Evolutionary conservation across 2,888 invertebrate species (phyloP).

Genomic region (Operophtera brumata): DNA sequence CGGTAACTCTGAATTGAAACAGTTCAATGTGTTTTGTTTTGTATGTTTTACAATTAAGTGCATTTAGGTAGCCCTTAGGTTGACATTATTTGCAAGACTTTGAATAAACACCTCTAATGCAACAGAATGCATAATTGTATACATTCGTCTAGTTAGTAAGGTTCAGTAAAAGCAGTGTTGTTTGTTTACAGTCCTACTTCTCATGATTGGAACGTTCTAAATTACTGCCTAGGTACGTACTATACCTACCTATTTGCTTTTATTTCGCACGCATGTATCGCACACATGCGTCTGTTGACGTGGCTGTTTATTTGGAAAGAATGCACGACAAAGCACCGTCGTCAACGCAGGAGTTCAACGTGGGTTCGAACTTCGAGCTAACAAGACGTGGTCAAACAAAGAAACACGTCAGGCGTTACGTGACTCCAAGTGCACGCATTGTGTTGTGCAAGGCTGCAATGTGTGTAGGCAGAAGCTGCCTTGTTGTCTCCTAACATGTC

Average conservation of each 20-base stretch:
- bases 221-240: neutral
- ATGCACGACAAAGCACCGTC: slow-evolving; percentile 14
- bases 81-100: slow-evolving; percentile 14
- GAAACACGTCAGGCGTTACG: slow-evolving; percentile 33
- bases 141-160: slow-evolving; percentile 14
- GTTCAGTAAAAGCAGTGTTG: slow-evolving; percentile 35
- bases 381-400: slow-evolving; percentile 32
- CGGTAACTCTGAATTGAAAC: slow-evolving; percentile 25
- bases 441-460: slow-evolving; percentile 35
- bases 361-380: slow-evolving; percentile 4
- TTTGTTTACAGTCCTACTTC: slow-evolving; percentile 43
- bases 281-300: slow-evolving; percentile 14
- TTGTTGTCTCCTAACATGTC: slow-evolving; percentile 49
- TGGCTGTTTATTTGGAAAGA: slow-evolving; percentile 11
- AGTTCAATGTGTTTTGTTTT: slow-evolving; percentile 15
- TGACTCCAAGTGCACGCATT: slow-evolving; percentile 36
- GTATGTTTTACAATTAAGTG: slow-evolving; percentile 7
- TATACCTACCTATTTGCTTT: slow-evolving; percentile 37
- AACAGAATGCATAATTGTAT: slow-evolving; percentile 27
- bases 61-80: slow-evolving; percentile 19
- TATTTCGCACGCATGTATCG: slow-evolving; percentile 31
- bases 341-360: slow-evolving; percentile 4
- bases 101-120: slow-evolving; percentile 1
- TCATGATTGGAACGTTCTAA: slow-evolving; percentile 60
- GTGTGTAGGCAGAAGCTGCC: slow-evolving; percentile 47